Base-by-base conservation (phyloP, 2,113 vertebrate genomes). In the Pomatostomus ruficeps region DNA sequence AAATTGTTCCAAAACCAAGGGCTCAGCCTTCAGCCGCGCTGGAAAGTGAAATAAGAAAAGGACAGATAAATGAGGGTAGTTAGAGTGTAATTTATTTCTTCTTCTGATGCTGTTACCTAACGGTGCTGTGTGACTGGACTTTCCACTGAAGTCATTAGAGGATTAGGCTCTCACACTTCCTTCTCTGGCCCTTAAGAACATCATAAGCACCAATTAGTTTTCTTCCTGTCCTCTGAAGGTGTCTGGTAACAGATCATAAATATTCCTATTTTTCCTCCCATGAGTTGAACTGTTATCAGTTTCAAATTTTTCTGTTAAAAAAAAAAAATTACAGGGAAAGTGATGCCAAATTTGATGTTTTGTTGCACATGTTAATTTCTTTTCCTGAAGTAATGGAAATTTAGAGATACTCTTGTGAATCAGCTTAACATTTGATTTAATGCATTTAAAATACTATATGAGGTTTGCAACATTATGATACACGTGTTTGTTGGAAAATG, bases 231-330 rank as follows among this genome's bases (percentile, higher is more conserved):
- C 4, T 29, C 3, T 52, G 40, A 75, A 87, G 28, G 19, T 79
- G 42, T 66, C 42, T 82, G 33, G 18, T 67, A 89, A 72, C 49
- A 76, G 66, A 75, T 66, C 55, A 84, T 83, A 59, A 63, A 58
- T 91, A 73, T 49, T 72, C 20, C 14, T 24, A 2, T 61, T 73
- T 85, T 76, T 19, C 17, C 17, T 82, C 52, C 52, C 36, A 19
- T 42, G 28, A 35, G 48, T 85, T 0, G 0, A 63, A 35, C 72
- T 75, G n/a, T 36, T 76, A n/a, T 1, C 70, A 4, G 5, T 70
- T 91, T 82, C 21, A 40, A 36, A 12, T 52, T 74, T 59, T 83
- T 72, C 36, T 43, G 2, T 21, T 24, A 57, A 85, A 89, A 54
- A 26, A 42, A 40, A 54, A 16, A 2, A 16, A 2, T n/a, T 52